Base-by-base conservation (phyloP, 92 coral and sea anemone genomes). In the Montipora capitata region DNA sequence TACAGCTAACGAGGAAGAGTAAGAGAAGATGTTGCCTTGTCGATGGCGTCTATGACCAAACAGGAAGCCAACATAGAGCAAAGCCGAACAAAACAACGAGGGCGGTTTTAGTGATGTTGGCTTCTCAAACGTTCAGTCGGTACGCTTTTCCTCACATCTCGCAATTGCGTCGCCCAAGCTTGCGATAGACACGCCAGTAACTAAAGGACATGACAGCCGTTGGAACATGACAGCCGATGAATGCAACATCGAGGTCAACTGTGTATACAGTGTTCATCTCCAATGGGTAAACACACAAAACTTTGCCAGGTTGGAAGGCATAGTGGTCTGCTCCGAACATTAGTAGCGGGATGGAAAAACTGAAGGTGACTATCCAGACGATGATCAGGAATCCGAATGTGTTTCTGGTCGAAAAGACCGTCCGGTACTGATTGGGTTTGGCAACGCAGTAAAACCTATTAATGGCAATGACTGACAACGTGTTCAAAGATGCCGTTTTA, bases 211-310 rank as follows among this genome's bases (percentile, higher is more conserved):
- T 85, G 57, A 58, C 12, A 4, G 68, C 11, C 5, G 83, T 74
- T 5, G 89, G 89, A n/a, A 85, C 14, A n/a, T n/a, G n/a, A n/a
- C n/a, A n/a, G 0, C 75, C 89, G 15, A 85, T 85, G 83, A 74
- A 85, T 18, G 74, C 8, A 10, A 64, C 74, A 67, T 85, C 83
- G 38, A 85, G 56, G 56, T 76, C 77, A 54, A 76, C 67, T 14
- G 89, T 85, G 76, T 85, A 85, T n/a, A 76, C 81, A 49, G 76
- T 48, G 83, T 75, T 85, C 64, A 85, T 75, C 48, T 85, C 89
- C 64, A 85, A 85, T 58, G 89, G 89, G 68, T 85, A 85, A 13
- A 85, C 66, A 49, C 89, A 85, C 7, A 85, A 13, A 9, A 77
- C 89, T 76, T 85, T 85, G 18, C 89, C 89, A 40, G 89, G 67